Base-by-base conservation (phyloP, 2,888 invertebrate genomes). In the Dendrolimus pini region DNA sequence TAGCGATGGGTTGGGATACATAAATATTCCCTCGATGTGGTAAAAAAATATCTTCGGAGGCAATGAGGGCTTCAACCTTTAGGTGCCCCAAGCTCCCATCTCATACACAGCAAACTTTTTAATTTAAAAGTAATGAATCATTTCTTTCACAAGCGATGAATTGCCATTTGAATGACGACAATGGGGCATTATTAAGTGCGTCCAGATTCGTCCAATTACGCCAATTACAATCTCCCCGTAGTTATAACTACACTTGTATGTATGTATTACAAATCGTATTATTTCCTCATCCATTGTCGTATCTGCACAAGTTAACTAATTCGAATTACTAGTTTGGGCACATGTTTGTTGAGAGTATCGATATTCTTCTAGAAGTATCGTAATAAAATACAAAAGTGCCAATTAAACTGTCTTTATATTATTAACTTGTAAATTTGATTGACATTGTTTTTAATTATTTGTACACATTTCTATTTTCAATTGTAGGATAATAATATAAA, bases 141-240 rank as follows among this genome's bases (percentile, higher is more conserved):
- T 78, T 80, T 85, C 82, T 87, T 82, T 85, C 80, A 83, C 83
- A 82, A 83, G 80, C 83, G 83, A 83, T 87, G 87, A 86, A 85
- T 87, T 85, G 87, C 82, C 79, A 75, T 85, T 88, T 85, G 82
- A 85, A 87, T 87, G 81, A 85, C 82, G 80, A 85, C 89, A 88
- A 90, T 89, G 81, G 80, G 72, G 74, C 83, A 81, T 87, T 88
- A 89, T 90, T 89, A 88, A 86, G 85, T 81, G 80, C 83, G 82
- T 83, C 84, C 88, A 89, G 89, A 89, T 90, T 90, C 85, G 83
- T 80, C 80, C 89, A 90, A 89, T 90, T 90, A 90, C 84, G 82
- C 83, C 89, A 89, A 90, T 89, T 90, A 89, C 86, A 85, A 83
- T 85, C 83, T 82, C 84, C 85, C 82, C 83, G 84, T 82, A 80